These are phyloP conservation scores for Omphaloscelis lunosa DNA, from an alignment of 2,888 invertebrate genomes.

Conservation along the genomic window DNA sequence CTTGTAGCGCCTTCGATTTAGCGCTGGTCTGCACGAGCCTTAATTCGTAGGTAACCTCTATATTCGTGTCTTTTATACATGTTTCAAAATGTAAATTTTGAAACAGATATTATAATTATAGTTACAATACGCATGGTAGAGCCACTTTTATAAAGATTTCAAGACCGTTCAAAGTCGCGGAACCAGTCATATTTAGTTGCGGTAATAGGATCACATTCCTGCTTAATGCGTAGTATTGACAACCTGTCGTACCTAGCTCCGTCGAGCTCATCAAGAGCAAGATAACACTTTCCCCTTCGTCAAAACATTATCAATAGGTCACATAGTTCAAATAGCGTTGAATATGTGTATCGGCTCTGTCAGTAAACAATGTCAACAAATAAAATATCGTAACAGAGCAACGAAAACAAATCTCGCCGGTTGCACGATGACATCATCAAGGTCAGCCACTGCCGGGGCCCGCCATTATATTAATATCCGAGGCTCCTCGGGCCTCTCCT, in stretches of 20 bases:
- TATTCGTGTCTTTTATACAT: neutral
- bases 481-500: slow-evolving; percentile 57
- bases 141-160: slow-evolving; percentile 2
- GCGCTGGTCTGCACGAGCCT: too few relatives aligned
- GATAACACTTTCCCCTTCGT: slow-evolving; percentile 37
- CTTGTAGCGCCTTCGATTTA: too few relatives aligned
- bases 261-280: slow-evolving; percentile 10
- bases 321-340: slow-evolving; percentile 46
- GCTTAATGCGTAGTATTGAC: slow-evolving; percentile 38
- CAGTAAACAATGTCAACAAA: slow-evolving; percentile 66
- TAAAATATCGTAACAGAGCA: slow-evolving; percentile 66
- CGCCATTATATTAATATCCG: slow-evolving; percentile 68
- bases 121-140: neutral
- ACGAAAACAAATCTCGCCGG: slow-evolving; percentile 78
- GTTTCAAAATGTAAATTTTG: neutral
- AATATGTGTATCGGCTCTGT: slow-evolving; percentile 46
- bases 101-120: neutral
- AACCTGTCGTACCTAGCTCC: slow-evolving; percentile 6
- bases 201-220: slow-evolving; percentile 42
- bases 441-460: slow-evolving; percentile 79
- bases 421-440: slow-evolving; percentile 86
- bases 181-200: slow-evolving; percentile 21
- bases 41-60: neutral
- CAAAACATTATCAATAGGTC: slow-evolving; percentile 38
- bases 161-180: slow-evolving; percentile 26